Base-by-base conservation (phyloP, 1,140 invertebrate species). In the Pissodes strobi region DNA sequence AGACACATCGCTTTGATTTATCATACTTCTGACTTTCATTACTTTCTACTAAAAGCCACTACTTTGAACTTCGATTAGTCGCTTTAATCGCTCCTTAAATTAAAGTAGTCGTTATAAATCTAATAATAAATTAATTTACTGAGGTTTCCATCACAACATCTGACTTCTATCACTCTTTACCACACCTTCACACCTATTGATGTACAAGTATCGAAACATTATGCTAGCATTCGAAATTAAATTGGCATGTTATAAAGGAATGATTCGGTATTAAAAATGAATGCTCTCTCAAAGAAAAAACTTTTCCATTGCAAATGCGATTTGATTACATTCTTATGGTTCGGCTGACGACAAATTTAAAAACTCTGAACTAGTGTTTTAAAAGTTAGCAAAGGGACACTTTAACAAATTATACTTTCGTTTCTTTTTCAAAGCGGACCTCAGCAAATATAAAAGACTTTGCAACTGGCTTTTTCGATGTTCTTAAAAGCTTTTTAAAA, bases 391-490 rank as follows among this genome's bases (percentile, higher is more conserved):
- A 53, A 49, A 65, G 63, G 66, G 65, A 65, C 71, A 66, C 67
- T 72, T 71, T 68, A 72, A 72, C 71, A 71, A 72, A 74, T 74
- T 72, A 74, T 67, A 67, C 72, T 72, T 74, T 71, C 72, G 68
- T 74, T 72, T 72, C 72, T 69, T 74, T 69, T 69, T 67, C 64
- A 69, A 71, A 64, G 68, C 58, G 61, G 64, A 63, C 68, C 68
- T 68, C 69, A 68, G 64, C 57, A 66, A 64, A 70, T 70, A 70
- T 66, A 69, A 68, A 70, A 68, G 63, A 62, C 37, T 56, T 43
- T 48, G 55, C 25, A 30, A 18, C 27, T 43, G 60, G 67, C 48
- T 51, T 58, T 39, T 64, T 62, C 63, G 59, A 30, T 51, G 64
- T 71, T 71, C 61, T 72, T 74, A 71, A 65, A 63, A 70, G 66